phyloP scores from a whole-genome alignment of 1,140 invertebrate genomes.

The Amphibalanus amphitrite region DNA sequence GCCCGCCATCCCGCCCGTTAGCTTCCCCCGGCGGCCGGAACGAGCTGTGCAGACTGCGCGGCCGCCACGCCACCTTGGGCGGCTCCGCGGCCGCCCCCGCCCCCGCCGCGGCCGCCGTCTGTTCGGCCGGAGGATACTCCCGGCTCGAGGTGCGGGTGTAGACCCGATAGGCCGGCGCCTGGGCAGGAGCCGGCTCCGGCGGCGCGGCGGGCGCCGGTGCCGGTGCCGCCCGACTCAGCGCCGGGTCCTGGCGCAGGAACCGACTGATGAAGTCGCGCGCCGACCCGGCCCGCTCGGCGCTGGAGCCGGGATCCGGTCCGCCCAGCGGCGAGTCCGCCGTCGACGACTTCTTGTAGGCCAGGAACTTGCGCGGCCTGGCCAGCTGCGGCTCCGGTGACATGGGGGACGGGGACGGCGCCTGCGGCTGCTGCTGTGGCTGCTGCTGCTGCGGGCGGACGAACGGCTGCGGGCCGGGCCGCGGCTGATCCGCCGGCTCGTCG shows the following conservation, averaged over 20 bases:
- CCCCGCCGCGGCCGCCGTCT: no score
- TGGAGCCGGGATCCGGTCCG: constrained; percentile 1
- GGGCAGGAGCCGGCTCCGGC: no score
- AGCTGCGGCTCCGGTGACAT: constrained; percentile 5
- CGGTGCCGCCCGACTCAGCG: background rate
- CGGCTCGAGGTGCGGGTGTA: background rate
- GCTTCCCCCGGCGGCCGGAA: background rate
- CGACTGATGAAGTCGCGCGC: constrained; percentile 30
- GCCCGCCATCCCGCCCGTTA: background rate
- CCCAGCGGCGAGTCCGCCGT: background rate
- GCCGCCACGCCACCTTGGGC: constrained; percentile 1
- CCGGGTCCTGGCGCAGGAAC: constrained; percentile 26
- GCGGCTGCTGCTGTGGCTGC: no score
- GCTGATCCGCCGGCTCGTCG: constrained; percentile 10
- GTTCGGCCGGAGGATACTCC: background rate
- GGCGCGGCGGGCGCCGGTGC: no score
- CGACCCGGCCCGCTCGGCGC: constrained; percentile 6
- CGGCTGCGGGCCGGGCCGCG: constrained; percentile 9
- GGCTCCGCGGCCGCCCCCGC: background rate
- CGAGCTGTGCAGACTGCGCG: background rate
- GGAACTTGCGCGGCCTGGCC: background rate
- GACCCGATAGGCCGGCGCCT: background rate
- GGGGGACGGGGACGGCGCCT: constrained; percentile 6
- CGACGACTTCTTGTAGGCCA: background rate
- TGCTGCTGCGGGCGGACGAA: constrained; percentile 1